A percentile compares a stretch with the other conserved stretches of the same genome.
phyloP scores from a whole-genome alignment of 2,113 vertebrate species.

The Zootoca vivipara region DNA sequence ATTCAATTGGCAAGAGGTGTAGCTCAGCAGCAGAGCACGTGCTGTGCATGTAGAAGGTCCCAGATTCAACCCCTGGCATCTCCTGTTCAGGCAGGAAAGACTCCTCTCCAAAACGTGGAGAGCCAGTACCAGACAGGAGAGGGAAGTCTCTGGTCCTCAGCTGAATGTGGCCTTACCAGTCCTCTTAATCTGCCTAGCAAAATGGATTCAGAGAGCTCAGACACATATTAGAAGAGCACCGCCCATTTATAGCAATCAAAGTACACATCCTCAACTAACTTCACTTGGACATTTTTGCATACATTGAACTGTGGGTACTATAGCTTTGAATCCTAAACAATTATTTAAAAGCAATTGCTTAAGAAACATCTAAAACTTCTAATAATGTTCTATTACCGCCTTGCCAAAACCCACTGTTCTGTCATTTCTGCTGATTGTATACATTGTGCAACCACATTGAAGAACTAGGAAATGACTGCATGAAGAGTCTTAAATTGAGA shows the following conservation, averaged over 20 bases:
- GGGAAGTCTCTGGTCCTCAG: no score
- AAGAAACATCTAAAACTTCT: neutral
- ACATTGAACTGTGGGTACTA: neutral
- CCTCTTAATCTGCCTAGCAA: no score
- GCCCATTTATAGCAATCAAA: no score
- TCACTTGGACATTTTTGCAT: neutral
- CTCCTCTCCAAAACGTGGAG: neutral
- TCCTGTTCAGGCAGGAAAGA: neutral
- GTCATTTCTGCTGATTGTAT: neutral
- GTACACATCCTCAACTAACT: neutral
- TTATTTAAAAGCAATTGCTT: neutral
- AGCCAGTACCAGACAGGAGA: neutral
- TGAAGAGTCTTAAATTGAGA: no score
- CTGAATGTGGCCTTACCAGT: no score
- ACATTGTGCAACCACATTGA: neutral
- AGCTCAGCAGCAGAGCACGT: no score
- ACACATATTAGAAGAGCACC: neutral
- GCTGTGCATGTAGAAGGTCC: neutral
- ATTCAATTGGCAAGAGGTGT: neutral
- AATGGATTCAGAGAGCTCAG: no score
- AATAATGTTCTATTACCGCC: neutral
- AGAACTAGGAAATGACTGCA: neutral
- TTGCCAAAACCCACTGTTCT: neutral
- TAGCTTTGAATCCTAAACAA: neutral
- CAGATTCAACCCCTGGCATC: neutral